phyloP scores from a whole-genome alignment of 2,888 invertebrate species.

The Sericinus montela region DNA sequence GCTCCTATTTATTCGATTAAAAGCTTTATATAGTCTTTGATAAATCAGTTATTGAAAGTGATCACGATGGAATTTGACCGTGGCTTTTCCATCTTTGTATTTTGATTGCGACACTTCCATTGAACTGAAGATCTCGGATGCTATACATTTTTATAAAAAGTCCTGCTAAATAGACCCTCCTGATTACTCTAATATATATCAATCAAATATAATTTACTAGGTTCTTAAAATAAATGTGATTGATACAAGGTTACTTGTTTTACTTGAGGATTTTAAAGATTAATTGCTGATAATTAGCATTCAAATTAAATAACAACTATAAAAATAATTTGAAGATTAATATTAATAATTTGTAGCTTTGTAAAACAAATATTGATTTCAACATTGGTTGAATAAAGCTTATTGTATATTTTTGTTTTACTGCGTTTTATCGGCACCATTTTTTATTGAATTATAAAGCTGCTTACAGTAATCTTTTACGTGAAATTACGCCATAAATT shows the following conservation, averaged over 20 bases:
- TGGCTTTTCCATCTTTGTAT: conserved; percentile 60
- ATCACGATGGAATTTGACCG: conserved; percentile 65
- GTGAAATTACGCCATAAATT: conserved; percentile 28
- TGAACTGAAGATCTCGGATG: conserved; percentile 44
- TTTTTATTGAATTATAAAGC: conserved; percentile 24
- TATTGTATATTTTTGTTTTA: background rate
- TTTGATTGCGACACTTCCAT: conserved; percentile 48
- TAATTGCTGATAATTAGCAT: conserved; percentile 10
- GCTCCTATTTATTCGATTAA: conserved; percentile 41
- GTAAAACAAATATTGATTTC: too few relatives aligned
- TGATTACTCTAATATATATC: conserved; percentile 1
- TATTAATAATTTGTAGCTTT: too few relatives aligned
- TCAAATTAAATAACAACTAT: too few relatives aligned
- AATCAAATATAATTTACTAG: conserved; percentile 1
- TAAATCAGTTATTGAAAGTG: conserved; percentile 51
- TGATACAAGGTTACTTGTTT: conserved; percentile 4
- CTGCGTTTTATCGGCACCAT: conserved; percentile 16
- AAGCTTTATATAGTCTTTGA: conserved; percentile 42
- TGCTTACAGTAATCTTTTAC: conserved; percentile 21
- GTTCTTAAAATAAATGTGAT: conserved; percentile 6
- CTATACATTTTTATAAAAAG: conserved; percentile 25
- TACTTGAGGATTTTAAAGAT: conserved; percentile 4
- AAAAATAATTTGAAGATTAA: too few relatives aligned
- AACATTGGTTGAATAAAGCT: too few relatives aligned
- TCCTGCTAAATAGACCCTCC: background rate